Base-by-base conservation (phyloP, 2,888 invertebrate genomes). In the Drosophila ezoana region DNA sequence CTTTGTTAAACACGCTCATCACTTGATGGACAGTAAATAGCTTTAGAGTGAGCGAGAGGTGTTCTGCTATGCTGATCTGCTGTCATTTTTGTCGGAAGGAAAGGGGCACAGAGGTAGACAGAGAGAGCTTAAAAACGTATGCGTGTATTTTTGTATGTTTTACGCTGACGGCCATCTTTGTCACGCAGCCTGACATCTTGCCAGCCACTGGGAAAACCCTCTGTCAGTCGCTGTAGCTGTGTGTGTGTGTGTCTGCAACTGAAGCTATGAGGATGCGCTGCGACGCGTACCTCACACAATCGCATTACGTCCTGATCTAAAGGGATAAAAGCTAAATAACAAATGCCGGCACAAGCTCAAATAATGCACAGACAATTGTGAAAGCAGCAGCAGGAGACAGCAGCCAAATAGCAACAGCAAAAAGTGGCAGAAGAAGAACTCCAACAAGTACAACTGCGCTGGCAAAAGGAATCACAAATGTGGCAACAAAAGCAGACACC, bases 351-450 rank as follows among this genome's bases (percentile, higher is more conserved):
- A 62, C 75, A 74, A 86, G 78, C 87, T 77, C 87, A 80, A 87
- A 80, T 87, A 87, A 83, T 83, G 84, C 84, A 83, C 81, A 86
- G 84, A 87, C 87, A 81, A 87, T 87, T 87, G 87, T 74, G 74
- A 67, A 83, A 74, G 77, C 63, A 72, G 77, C 63, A 72, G 64
- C 52, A 10, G 20, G 20, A 20, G 35, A 10, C 16, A 54, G 4
- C 9, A 33, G 23, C 23, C 54, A 44, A 44, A 53, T 32, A 40
- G 16, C 16, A 14, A 8, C 3, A 40, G 40, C 40, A 37, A 20
- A n/a, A 41, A 18, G 3, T 38, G 43, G 2, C 16, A 11, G 20
- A 23, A 40, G 13, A 47, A 37, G 10, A 33, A 45, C 44, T 41
- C 16, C 16, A 61, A 33, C 28, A 63, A 40, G 23, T 45, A 47